A percentile compares a stretch with the other conserved stretches of the same genome.
Evolutionary conservation across 2,113 vertebrate genomes (phyloP).

Genomic region (Pagrus major): DNA sequence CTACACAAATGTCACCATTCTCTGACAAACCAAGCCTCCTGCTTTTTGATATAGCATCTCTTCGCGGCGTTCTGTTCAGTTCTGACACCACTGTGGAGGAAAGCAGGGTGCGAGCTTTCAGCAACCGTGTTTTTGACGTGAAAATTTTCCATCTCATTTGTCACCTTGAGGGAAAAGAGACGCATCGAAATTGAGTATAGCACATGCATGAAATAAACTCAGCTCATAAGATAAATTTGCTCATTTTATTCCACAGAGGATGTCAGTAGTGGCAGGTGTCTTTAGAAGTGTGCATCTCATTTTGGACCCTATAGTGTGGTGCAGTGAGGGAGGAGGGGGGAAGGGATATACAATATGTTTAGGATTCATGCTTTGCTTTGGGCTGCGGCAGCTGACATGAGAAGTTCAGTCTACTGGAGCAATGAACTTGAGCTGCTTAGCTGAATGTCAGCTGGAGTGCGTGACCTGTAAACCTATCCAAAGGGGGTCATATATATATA

Average conservation of each 20-base stretch:
- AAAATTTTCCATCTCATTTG: constrained; percentile 63
- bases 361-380: constrained; percentile 25
- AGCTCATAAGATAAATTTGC: constrained; percentile 59
- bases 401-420: constrained; percentile 36
- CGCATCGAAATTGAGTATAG: constrained; percentile 50
- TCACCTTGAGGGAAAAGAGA: constrained; percentile 47
- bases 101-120: constrained; percentile 35
- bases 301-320: constrained; percentile 6
- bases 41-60: constrained; percentile 38
- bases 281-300: constrained; percentile 44
- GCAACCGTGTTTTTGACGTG: constrained; percentile 24
- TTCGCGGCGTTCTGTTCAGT: constrained; percentile 14
- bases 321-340: background rate
- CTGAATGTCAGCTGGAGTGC: constrained; percentile 48
- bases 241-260: constrained; percentile 50
- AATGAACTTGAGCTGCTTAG: constrained; percentile 26
- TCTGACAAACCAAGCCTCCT: constrained; percentile 64
- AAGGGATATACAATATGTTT: background rate
- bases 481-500: constrained; percentile 19
- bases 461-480: constrained; percentile 58
- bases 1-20: constrained; percentile 57
- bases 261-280: constrained; percentile 45
- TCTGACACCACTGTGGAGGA: constrained; percentile 33
- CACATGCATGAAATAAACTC: constrained; percentile 48
- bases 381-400: constrained; percentile 43